phyloP scores from a whole-genome alignment of 2,797 vertebrate species.

The Phaenicophaeus curvirostris region DNA sequence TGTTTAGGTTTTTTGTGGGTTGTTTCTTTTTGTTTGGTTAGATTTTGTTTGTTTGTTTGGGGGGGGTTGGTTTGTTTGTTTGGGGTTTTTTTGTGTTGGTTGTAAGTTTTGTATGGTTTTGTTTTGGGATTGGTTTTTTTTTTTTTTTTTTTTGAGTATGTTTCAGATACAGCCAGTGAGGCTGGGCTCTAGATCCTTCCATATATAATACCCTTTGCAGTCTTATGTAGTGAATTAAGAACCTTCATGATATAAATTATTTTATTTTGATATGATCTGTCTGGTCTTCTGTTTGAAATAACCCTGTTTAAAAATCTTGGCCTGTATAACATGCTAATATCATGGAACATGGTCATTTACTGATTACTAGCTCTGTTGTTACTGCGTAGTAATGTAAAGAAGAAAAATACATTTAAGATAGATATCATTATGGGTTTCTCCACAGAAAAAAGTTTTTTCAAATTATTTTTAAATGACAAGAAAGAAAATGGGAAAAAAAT shows the following conservation, averaged over 20 bases:
- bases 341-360: not conserved
- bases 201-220: not conserved
- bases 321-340: not conserved
- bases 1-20: not conserved
- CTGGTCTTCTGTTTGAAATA: not conserved
- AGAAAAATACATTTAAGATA: not conserved
- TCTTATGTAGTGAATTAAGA: not conserved
- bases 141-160: not conserved
- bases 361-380: not conserved
- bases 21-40: not conserved
- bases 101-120: not conserved
- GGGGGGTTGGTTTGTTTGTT: no score
- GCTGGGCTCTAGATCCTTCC: not conserved
- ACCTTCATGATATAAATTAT: not conserved
- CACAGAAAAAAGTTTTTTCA: not conserved
- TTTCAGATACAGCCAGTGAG: not conserved
- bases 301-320: not conserved
- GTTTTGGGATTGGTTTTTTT: not conserved
- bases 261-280: not conserved
- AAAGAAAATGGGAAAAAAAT: not conserved
- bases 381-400: not conserved
- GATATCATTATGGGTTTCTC: not conserved
- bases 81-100: not conserved
- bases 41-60: accelerated
- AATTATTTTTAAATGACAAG: not conserved